Conservation (phyloP, 2,888 invertebrate genomes). For the Leptopilina drosophilae region DNA sequence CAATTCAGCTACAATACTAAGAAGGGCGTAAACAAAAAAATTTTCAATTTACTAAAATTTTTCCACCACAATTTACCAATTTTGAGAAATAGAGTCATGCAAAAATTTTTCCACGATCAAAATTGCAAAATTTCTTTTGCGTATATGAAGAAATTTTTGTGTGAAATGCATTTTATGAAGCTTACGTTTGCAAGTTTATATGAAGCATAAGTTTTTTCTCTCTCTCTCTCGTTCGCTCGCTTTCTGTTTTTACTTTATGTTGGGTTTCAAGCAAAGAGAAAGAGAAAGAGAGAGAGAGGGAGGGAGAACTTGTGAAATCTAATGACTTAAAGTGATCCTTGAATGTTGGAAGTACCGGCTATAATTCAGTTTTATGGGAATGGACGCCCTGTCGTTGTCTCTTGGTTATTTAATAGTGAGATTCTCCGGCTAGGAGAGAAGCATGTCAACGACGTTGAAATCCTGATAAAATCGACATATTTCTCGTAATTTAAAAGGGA, state of each 20-base stretch:
- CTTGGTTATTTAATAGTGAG: conserved; percentile 32
- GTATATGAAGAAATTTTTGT: background rate
- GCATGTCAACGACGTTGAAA: conserved; percentile 25
- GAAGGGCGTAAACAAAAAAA: no score
- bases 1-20: no score
- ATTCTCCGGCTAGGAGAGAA: conserved; percentile 9
- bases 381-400: conserved; percentile 1
- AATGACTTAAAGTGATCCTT: conserved; percentile 1
- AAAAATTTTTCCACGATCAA: no score
- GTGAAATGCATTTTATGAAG: conserved; percentile 1
- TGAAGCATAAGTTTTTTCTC: background rate
- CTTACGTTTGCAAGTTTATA: conserved; percentile 1
- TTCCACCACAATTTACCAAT: no score
- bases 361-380: conserved; percentile 17
- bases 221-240: no score
- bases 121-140: no score
- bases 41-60: no score
- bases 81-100: no score
- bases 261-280: background rate
- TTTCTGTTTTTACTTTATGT: background rate
- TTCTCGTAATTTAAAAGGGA: conserved; percentile 20
- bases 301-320: conserved; percentile 7
- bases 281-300: no score
- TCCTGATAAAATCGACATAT: conserved; percentile 25
- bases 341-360: conserved; percentile 9